phyloP scores from a whole-genome alignment of 2,113 vertebrate species.

The Elachura formosa region DNA sequence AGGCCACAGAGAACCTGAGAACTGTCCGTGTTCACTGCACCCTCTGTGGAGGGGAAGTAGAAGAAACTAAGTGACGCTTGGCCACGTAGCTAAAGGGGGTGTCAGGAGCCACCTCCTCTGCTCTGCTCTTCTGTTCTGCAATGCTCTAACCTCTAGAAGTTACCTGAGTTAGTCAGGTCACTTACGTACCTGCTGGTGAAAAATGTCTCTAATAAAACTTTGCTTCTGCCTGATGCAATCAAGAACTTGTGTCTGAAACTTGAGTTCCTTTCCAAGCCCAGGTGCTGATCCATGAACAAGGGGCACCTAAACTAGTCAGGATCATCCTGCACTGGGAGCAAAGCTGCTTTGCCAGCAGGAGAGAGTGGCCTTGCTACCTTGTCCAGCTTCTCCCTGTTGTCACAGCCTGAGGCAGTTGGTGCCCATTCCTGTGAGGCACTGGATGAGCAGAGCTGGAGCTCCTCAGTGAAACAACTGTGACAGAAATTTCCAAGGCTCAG shows the following conservation, averaged over 20 bases:
- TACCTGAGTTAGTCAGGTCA: conserved; percentile 4
- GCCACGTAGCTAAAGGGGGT: not conserved
- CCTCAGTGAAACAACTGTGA: not conserved
- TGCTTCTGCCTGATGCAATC: conserved; percentile 57
- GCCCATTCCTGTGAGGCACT: fast-evolving
- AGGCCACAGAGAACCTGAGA: not conserved
- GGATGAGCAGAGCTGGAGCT: not conserved
- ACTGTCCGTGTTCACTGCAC: not conserved
- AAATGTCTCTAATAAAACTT: conserved; percentile 55
- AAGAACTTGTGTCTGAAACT: not conserved
- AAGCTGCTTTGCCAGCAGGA: not conserved
- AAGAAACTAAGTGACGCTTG: conserved; percentile 35
- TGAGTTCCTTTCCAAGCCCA: not conserved
- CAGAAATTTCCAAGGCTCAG: not conserved
- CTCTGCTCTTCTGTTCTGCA: conserved; percentile 16
- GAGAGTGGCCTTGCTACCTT: not conserved
- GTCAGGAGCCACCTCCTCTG: not conserved
- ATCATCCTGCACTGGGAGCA: not conserved
- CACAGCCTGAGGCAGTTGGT: not conserved
- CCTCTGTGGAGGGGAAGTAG: not conserved
- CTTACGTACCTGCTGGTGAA: conserved; percentile 8
- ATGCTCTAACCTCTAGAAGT: conserved; percentile 13
- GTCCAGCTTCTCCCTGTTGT: not conserved
- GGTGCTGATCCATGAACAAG: not conserved
- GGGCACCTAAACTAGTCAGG: not conserved